A percentile compares a stretch with the other conserved stretches of the same genome.
phyloP scores from a whole-genome alignment of 2,797 vertebrate genomes.

The Philypnodon macrostomus region DNA sequence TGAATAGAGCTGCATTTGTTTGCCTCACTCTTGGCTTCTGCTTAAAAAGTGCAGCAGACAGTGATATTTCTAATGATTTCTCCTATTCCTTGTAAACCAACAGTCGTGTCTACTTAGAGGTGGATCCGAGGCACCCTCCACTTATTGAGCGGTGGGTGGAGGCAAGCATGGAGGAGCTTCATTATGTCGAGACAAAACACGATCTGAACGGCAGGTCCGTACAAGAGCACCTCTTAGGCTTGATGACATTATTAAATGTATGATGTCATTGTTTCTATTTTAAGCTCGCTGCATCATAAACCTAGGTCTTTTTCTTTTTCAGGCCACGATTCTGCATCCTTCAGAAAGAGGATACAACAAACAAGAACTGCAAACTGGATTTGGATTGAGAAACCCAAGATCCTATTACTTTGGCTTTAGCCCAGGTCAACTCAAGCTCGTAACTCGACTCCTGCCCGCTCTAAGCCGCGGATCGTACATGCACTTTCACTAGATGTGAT shows the following conservation, averaged over 20 bases:
- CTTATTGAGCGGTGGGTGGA: conserved; percentile 81
- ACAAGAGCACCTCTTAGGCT: neutral
- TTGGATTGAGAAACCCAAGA: conserved; percentile 61
- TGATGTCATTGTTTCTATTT: neutral
- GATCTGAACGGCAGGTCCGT: conserved; percentile 87
- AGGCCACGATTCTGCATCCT: conserved; percentile 85
- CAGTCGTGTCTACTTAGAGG: conserved; percentile 91
- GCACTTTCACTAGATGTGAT: conserved; percentile 16
- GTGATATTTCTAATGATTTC: conserved; percentile 17
- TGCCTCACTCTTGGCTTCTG: conserved; percentile 15
- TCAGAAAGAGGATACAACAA: conserved; percentile 53
- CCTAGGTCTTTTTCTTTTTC: conserved; percentile 31
- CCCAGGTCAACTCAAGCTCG: conserved; percentile 48
- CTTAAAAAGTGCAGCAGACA: neutral
- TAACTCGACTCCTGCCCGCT: too few relatives aligned
- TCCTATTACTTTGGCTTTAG: conserved; percentile 66
- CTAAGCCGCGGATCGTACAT: conserved; percentile 29
- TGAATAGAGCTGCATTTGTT: conserved; percentile 32
- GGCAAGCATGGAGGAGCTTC: conserved; percentile 62
- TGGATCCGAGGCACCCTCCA: conserved; percentile 87
- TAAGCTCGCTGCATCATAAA: neutral
- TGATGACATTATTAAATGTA: neutral
- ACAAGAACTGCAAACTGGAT: conserved; percentile 38
- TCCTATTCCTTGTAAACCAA: conserved; percentile 18
- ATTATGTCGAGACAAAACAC: conserved; percentile 68